A percentile compares a stretch with the other conserved stretches of the same genome.
Evolutionary conservation across 2,888 invertebrate genomes (phyloP).

Genomic region (Ectropis crepuscularia): DNA sequence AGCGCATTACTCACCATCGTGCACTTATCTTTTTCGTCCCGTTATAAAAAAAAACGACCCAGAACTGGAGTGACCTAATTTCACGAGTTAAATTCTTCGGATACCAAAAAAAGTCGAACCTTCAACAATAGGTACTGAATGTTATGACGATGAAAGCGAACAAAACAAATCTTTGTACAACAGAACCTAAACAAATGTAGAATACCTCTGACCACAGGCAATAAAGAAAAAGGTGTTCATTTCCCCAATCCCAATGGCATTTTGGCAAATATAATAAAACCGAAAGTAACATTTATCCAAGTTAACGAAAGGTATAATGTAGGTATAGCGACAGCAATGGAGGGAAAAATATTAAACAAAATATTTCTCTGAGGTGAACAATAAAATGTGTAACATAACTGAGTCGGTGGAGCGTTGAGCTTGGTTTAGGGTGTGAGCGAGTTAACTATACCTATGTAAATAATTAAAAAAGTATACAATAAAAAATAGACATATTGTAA

Average conservation of each 20-base stretch:
- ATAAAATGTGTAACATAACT: conserved; percentile 45
- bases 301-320: conserved; percentile 24
- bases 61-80: no score
- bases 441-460: neutral
- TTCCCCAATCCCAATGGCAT: conserved; percentile 23
- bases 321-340: conserved; percentile 31
- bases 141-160: no score
- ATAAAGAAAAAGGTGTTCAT: conserved; percentile 22
- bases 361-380: conserved; percentile 49
- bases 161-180: no score
- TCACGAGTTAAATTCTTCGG: no score
- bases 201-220: conserved; percentile 9
- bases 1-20: no score
- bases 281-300: conserved; percentile 28
- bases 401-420: conserved; percentile 20
- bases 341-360: conserved; percentile 46
- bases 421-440: conserved; percentile 1
- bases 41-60: no score
- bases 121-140: no score
- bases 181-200: neutral
- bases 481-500: no score
- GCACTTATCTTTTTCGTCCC: no score
- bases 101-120: no score
- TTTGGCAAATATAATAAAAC: conserved; percentile 30
- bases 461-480: no score